These are phyloP conservation scores for Acridotheres tristis DNA, from an alignment of 2,797 vertebrate genomes.

Conservation along the genomic window DNA sequence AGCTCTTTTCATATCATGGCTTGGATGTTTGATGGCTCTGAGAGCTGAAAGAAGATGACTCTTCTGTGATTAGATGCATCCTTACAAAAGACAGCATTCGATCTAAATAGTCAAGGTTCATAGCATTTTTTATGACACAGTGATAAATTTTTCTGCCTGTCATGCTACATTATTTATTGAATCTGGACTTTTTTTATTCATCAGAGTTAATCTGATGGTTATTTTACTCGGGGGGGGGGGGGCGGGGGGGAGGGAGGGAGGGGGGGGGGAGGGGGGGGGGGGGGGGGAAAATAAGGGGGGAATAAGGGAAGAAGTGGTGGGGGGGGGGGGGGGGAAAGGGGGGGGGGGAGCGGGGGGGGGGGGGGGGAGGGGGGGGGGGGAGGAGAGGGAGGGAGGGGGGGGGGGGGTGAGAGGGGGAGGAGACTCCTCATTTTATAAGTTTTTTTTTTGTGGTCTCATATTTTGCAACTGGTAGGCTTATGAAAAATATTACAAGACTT, in stretches of 20 bases:
- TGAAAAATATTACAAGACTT: neutral
- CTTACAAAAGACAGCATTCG: neutral
- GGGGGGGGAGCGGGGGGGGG: no score
- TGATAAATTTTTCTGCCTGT: neutral
- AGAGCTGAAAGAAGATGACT: neutral
- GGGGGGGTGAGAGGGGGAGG: no score
- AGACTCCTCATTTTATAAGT: neutral
- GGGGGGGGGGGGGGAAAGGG: no score
- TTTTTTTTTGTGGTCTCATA: neutral
- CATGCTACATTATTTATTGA: neutral
- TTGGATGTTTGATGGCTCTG: neutral
- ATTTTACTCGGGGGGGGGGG: no score
- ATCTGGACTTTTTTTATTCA: neutral
- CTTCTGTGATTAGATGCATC: neutral
- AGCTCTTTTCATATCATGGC: neutral
- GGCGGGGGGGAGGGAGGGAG: no score
- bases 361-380: no score
- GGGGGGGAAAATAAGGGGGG: no score
- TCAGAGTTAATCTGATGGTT: neutral
- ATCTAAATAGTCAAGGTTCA: neutral
- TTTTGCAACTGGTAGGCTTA: neutral
- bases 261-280: no score
- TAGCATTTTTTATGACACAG: neutral
- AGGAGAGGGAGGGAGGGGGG: no score
- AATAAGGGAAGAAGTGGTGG: no score